Evolutionary conservation across 2,888 invertebrate species (phyloP).

Genomic region (Apantesis nais): DNA sequence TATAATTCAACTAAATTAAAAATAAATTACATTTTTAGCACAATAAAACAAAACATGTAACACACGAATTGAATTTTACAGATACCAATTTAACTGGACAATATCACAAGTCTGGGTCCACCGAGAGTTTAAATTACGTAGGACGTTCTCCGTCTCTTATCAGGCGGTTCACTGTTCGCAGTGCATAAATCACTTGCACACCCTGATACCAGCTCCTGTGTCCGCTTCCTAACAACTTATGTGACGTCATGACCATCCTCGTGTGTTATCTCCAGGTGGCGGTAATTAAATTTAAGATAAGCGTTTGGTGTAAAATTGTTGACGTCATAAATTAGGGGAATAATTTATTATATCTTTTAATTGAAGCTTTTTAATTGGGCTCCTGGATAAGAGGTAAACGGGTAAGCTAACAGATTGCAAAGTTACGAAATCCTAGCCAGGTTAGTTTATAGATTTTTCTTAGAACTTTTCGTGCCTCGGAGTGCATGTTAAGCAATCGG

Average conservation of each 20-base stretch:
- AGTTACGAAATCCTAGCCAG: too few relatives aligned
- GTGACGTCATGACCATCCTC: constrained; percentile 33
- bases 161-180: constrained; percentile 51
- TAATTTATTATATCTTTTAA: background rate
- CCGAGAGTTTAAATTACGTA: constrained; percentile 45
- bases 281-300: constrained; percentile 10
- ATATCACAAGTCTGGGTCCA: constrained; percentile 43
- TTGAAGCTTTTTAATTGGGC: too few relatives aligned
- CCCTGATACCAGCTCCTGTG: constrained; percentile 48
- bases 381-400: too few relatives aligned
- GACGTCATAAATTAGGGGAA: background rate
- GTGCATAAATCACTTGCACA: constrained; percentile 56
- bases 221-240: constrained; percentile 45
- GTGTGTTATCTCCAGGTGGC: constrained; percentile 33
- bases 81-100: constrained; percentile 37
- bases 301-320: background rate
- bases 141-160: constrained; percentile 48
- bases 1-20: too few relatives aligned
- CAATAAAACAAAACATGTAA: background rate
- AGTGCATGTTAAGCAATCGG: too few relatives aligned
- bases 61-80: constrained; percentile 25
- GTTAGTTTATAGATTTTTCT: too few relatives aligned
- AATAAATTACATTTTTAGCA: background rate
- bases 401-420: too few relatives aligned
- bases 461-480: too few relatives aligned